Evolutionary conservation across 1,140 invertebrate species (phyloP).

Genomic region (Antheraea pernyi): DNA sequence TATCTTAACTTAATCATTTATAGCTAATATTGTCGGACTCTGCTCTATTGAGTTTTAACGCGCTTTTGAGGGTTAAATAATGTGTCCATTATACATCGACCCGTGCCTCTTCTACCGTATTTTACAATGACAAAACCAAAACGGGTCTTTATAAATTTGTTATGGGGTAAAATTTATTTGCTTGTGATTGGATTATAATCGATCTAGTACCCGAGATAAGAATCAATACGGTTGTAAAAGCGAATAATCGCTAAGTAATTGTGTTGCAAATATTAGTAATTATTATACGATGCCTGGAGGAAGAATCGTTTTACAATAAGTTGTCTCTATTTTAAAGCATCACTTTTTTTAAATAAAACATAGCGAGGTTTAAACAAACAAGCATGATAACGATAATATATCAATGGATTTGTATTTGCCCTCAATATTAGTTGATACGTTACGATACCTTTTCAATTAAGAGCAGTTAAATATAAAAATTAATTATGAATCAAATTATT

Average conservation of each 20-base stretch:
- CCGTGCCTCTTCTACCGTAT: constrained; percentile 17
- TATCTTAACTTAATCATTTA: constrained; percentile 12
- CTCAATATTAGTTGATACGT: too few relatives aligned
- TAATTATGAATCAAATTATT: too few relatives aligned
- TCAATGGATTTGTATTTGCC: too few relatives aligned
- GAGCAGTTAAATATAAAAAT: too few relatives aligned
- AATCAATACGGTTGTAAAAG: constrained; percentile 31
- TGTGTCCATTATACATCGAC: constrained; percentile 47
- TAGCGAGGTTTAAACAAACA: too few relatives aligned
- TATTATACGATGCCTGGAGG: too few relatives aligned
- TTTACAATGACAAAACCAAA: constrained; percentile 40
- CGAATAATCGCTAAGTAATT: constrained; percentile 16
- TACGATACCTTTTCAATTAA: too few relatives aligned
- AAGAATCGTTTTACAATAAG: too few relatives aligned
- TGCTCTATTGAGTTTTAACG: constrained; percentile 70
- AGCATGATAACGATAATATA: too few relatives aligned
- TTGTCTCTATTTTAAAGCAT: too few relatives aligned
- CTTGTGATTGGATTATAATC: constrained; percentile 68
- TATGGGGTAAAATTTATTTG: constrained; percentile 56
- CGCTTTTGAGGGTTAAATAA: constrained; percentile 68
- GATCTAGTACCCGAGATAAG: constrained; percentile 49
- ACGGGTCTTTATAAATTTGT: constrained; percentile 39
- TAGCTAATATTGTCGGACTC: constrained; percentile 43
- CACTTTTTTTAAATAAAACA: too few relatives aligned
- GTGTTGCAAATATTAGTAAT: neutral